phyloP scores from a whole-genome alignment of 1,140 invertebrate species.

The Leptinotarsa lineolata region DNA sequence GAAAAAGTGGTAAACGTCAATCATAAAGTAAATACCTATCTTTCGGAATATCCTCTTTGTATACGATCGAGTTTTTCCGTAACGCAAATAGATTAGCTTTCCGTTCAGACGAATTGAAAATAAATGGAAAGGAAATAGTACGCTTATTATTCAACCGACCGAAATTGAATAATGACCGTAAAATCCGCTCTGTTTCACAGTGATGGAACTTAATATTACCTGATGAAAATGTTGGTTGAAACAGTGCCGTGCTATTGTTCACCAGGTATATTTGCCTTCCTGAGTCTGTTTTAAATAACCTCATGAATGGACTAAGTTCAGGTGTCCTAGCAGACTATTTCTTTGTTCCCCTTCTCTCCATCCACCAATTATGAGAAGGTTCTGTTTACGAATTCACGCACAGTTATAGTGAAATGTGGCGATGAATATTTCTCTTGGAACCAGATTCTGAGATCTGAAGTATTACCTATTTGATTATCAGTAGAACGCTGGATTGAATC shows the following conservation, averaged over 20 bases:
- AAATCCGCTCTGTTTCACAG: constrained; percentile 21
- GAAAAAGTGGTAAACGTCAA: background rate
- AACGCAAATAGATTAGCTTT: constrained; percentile 12
- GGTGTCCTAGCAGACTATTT: no score
- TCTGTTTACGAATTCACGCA: no score
- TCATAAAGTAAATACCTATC: constrained; percentile 8
- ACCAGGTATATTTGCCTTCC: no score
- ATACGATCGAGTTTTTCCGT: background rate
- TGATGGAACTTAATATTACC: constrained; percentile 21
- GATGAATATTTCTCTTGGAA: no score
- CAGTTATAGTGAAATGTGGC: no score
- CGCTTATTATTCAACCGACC: constrained; percentile 22
- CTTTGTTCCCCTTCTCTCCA: no score
- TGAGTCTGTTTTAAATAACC: no score
- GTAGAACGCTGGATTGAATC: no score
- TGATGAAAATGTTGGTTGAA: background rate
- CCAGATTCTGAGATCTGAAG: no score
- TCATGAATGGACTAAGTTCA: no score
- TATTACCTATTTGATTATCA: no score
- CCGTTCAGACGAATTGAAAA: constrained; percentile 23
- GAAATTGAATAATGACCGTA: constrained; percentile 26
- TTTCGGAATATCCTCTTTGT: background rate
- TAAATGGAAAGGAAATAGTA: constrained; percentile 27
- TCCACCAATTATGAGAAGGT: no score
- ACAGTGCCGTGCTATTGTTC: background rate